A percentile compares a stretch with the other conserved stretches of the same genome.
Conservation (phyloP, 2,113 vertebrate genomes). For the Pomatorhinus ruficollis region DNA sequence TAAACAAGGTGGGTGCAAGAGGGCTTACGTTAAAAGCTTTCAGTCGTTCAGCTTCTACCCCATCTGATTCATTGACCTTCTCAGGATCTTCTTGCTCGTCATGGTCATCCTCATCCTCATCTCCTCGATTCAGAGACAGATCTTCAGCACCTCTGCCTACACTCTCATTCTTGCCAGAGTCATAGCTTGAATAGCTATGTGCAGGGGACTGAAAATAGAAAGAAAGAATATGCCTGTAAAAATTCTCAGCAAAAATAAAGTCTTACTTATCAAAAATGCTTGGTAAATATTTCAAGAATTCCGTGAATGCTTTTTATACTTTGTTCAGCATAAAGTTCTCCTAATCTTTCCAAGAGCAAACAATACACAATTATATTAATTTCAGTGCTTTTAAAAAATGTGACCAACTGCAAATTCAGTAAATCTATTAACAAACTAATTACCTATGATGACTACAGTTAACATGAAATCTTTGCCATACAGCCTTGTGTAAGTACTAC, state of each 20-base stretch:
- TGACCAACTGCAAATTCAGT: not conserved
- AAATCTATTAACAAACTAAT: not conserved
- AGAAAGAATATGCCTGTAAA: not conserved
- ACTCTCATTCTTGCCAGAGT: slow-evolving; percentile 84
- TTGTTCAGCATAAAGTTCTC: not conserved
- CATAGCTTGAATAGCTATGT: slow-evolving; percentile 85
- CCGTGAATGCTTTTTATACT: not conserved
- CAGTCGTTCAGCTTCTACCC: slow-evolving; percentile 82
- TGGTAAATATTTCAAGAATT: not conserved
- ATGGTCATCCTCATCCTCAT: slow-evolving; percentile 85
- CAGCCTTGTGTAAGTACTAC: not conserved
- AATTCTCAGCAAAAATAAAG: not conserved
- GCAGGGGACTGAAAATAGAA: slow-evolving; percentile 80
- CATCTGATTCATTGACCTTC: slow-evolving; percentile 80
- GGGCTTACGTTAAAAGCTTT: slow-evolving; percentile 87
- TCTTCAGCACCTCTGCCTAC: slow-evolving; percentile 80
- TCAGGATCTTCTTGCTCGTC: slow-evolving; percentile 83
- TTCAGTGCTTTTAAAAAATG: not conserved
- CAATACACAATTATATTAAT: not conserved
- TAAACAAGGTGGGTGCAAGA: not conserved
- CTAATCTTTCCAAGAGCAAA: not conserved
- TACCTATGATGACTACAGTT: not conserved
- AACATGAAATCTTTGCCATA: not conserved
- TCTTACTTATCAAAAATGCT: not conserved
- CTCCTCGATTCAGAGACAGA: slow-evolving; percentile 79